Evolutionary conservation across 1,140 invertebrate species (phyloP), one percentile per base, ranked within the genome.

Genomic region (Coenobita brevimanus): DNA sequence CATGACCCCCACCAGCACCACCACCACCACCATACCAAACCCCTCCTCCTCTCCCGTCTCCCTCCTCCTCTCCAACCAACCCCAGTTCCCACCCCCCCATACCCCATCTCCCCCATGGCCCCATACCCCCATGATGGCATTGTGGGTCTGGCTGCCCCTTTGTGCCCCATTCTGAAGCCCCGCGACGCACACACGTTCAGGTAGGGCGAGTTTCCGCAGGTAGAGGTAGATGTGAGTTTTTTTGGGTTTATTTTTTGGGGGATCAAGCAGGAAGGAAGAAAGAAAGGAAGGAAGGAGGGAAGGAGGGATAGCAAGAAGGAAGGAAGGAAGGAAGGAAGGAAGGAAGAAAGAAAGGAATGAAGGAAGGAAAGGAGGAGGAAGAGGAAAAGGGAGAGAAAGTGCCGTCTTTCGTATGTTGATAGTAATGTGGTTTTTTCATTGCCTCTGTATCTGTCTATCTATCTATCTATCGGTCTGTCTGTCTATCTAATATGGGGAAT

Each of bases 111-210:
- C 46, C 46, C 46, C 46, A 50, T 50, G 6, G 6, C 46, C 6
- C 46, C 46, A 6, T 62, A 60, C 78, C 54, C 36, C 38, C 13
- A 41, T 38, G 54, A 60, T 41, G 36, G 36, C 57, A n/a, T 75
- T 50, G 36, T 41, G 36, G 69, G 71, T 36, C 54, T n/a, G 60
- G 17, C 38, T 15, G 33, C 33, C n/a, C 71, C 82, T 41, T 85
- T 85, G 82, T 85, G 30, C 17, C 13, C 60, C 50, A 75, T 75
- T 75, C 82, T 75, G 30, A 36, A 4, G 82, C 27, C 50, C 36
- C 33, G 75, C 82, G 82, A 85, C 82, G n/a, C 73, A 85, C 82
- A 85, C 82, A 85, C 82, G 82, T 62, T 36, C 82, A 85, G 71
- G 82, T 84, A 71, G 15, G n/a, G 36, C 3, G 33, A 17, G 21